Evolutionary conservation across 2,797 vertebrate species (phyloP), one percentile per base, ranked within the genome.

Genomic region (Hemibagrus guttatus): DNA sequence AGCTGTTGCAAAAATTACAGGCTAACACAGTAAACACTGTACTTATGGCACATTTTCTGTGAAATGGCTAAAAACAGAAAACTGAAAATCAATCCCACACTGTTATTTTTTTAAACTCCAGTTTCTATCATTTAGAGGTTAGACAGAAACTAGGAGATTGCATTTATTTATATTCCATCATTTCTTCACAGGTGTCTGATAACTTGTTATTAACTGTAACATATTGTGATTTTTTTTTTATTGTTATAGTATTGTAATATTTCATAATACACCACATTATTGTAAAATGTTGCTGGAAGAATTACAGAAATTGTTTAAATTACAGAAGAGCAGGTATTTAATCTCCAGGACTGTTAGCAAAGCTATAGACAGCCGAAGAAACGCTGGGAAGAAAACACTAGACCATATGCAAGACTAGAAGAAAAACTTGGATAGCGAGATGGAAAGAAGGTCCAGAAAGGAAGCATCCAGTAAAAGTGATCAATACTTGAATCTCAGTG

Each of bases 161-260:
- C 31, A 11, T 79, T 58, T 26, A 23, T 28, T n/a, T 80, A 81
- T 17, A 26, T 63, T 61, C 2, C 4, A 61, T 13, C 23, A n/a
- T 80, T 42, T 80, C 58, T 80, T 42, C 76, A 80, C 31, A 78
- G 52, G 21, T 59, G 78, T 14, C 56, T 59, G 76, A 80, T 14
- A n/a, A 75, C 46, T 17, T 52, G 6, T 6, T 49, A 78, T 31
- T 78, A n/a, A 1, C 1, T 2, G 0, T 21, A 12, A 12, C 6
- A 49, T 19, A 56, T 12, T 21, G 28, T 6, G 52, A 56, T 56
- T 56, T 56, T 35, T 74, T 17, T 5, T 74, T 17, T 2, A 14
- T 5, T 3, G 9, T 14, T 78, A 79, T 59, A 39, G 21, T 35
- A 14, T 21, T 35, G n/a, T 16, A 6, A 6, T 39, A 5, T 58